These are phyloP conservation scores for Pteronura brasiliensis DNA, from an alignment of 2,113 vertebrate genomes.

Conservation along the genomic window DNA sequence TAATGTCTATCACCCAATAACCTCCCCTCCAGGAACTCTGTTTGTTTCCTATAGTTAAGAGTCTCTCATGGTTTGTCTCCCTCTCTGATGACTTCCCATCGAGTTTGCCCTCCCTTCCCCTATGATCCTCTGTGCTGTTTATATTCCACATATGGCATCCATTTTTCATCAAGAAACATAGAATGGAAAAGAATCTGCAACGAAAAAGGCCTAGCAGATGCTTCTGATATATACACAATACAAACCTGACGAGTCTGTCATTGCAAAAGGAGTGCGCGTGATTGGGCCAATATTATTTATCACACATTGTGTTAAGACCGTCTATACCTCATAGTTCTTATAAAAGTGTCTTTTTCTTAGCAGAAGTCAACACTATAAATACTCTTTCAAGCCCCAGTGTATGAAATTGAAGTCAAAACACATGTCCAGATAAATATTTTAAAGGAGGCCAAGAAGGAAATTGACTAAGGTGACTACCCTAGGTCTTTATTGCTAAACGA, in stretches of 20 bases:
- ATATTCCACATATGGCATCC: not conserved
- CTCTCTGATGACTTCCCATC: too few species aligned
- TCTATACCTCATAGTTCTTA: not conserved
- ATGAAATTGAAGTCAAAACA: not conserved
- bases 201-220: not conserved
- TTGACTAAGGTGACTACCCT: not conserved
- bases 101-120: too few species aligned
- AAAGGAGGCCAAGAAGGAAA: not conserved
- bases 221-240: not conserved
- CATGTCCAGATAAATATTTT: not conserved
- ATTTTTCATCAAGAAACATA: not conserved
- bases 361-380: not conserved
- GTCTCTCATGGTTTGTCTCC: too few species aligned
- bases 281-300: not conserved
- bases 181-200: not conserved
- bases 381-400: not conserved
- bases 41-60: too few species aligned
- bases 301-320: not conserved
- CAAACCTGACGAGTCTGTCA: not conserved
- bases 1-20: too few species aligned
- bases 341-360: not conserved
- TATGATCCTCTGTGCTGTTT: too few species aligned
- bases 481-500: not conserved
- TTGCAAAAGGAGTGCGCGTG: not conserved
- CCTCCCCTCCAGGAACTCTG: too few species aligned